Evolutionary conservation across 2,113 vertebrate genomes (phyloP).

Genomic region (Rhinopithecus roxellana): DNA sequence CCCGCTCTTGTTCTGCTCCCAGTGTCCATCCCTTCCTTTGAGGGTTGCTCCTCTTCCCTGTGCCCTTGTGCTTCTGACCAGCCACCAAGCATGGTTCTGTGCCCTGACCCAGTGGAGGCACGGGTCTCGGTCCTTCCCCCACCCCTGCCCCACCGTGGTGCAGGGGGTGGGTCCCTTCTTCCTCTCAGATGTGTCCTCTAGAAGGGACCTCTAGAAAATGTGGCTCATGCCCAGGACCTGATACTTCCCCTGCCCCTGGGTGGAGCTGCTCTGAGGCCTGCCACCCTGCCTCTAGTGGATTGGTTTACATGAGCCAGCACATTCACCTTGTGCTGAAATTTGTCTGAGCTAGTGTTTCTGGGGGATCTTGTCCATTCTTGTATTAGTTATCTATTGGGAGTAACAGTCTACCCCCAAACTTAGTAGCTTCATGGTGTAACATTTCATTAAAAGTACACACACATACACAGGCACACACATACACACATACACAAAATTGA

Average conservation of each 20-base stretch:
- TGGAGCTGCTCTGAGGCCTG: not conserved
- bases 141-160: not conserved
- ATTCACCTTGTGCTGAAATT: not conserved
- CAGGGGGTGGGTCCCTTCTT: not conserved
- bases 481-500: not conserved
- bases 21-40: accelerated
- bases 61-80: not conserved
- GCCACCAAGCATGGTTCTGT: too few species aligned
- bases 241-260: not conserved
- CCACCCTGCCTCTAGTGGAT: not conserved
- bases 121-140: too few species aligned
- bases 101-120: too few species aligned
- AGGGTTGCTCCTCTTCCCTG: not conserved
- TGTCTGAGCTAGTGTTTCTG: not conserved
- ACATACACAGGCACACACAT: not conserved
- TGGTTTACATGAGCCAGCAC: not conserved
- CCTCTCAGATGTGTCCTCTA: not conserved
- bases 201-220: not conserved
- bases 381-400: too few species aligned
- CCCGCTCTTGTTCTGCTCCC: not conserved
- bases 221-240: not conserved
- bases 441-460: not conserved
- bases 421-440: not conserved
- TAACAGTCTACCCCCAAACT: not conserved
- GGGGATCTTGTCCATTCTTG: not conserved